Conservation (phyloP, 2,888 invertebrate species). For the Plebejus argus region DNA sequence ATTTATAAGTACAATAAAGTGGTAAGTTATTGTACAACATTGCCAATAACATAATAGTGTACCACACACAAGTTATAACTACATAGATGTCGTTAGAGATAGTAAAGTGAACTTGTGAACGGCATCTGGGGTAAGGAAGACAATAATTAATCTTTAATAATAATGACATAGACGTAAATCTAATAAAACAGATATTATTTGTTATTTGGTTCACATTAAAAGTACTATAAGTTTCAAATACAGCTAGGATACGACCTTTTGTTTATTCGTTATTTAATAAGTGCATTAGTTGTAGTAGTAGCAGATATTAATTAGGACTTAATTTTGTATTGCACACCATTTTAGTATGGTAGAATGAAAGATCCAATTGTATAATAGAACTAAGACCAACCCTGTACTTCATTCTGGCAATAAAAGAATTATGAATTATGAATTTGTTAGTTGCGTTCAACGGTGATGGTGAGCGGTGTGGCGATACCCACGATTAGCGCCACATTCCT, state of each 20-base stretch:
- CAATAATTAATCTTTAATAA: not conserved
- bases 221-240: not conserved
- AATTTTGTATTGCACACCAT: no score
- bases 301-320: no score
- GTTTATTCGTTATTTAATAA: no score
- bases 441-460: no score
- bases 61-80: not conserved
- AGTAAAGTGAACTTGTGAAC: not conserved
- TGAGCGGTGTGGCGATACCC: no score
- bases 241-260: not conserved
- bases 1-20: not conserved
- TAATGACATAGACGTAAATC: not conserved
- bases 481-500: no score
- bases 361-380: no score
- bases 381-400: no score
- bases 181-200: not conserved
- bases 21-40: not conserved
- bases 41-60: not conserved
- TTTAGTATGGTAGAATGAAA: no score
- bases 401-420: no score
- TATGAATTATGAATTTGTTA: no score
- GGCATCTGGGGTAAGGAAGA: not conserved
- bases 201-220: not conserved
- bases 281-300: no score
- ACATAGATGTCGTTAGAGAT: not conserved